These are phyloP conservation scores for Charanyca ferruginea DNA, from an alignment of 2,888 invertebrate genomes.

Conservation along the genomic window DNA sequence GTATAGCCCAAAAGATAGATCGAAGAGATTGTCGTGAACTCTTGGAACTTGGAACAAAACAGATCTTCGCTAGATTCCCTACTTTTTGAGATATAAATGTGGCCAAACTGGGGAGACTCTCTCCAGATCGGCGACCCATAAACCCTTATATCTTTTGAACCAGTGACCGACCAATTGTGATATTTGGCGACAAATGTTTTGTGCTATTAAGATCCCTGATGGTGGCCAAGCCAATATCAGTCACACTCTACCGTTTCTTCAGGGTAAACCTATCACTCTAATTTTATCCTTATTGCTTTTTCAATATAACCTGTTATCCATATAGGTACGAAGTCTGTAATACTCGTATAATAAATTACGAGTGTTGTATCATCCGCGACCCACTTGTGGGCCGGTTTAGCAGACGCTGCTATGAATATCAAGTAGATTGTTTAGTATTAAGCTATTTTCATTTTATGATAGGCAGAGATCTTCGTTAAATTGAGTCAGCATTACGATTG, in stretches of 20 bases:
- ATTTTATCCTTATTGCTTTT: background rate
- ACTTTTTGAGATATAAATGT: too few relatives aligned
- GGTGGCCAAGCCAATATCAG: too few relatives aligned
- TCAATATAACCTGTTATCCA: background rate
- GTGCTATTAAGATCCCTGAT: too few relatives aligned
- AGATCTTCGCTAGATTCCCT: too few relatives aligned
- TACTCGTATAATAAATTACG: constrained; percentile 22
- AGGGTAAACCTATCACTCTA: background rate
- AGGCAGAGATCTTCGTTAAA: background rate
- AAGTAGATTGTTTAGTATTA: constrained; percentile 45
- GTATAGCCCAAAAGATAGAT: too few relatives aligned
- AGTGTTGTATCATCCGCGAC: constrained; percentile 68
- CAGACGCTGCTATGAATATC: constrained; percentile 53
- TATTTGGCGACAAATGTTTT: too few relatives aligned
- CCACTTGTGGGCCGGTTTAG: constrained; percentile 67
- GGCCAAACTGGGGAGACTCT: too few relatives aligned
- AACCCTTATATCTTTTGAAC: too few relatives aligned
- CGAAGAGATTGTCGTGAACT: too few relatives aligned
- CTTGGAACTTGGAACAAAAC: too few relatives aligned
- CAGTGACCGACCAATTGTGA: too few relatives aligned
- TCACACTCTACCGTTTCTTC: background rate
- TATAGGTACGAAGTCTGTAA: constrained; percentile 13
- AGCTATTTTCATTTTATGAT: constrained; percentile 29
- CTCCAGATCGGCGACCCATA: too few relatives aligned
- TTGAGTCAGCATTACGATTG: background rate